Evolutionary conservation across 23 tunicate genomes (phyloP).

Genomic region (Phallusia fumigata): DNA sequence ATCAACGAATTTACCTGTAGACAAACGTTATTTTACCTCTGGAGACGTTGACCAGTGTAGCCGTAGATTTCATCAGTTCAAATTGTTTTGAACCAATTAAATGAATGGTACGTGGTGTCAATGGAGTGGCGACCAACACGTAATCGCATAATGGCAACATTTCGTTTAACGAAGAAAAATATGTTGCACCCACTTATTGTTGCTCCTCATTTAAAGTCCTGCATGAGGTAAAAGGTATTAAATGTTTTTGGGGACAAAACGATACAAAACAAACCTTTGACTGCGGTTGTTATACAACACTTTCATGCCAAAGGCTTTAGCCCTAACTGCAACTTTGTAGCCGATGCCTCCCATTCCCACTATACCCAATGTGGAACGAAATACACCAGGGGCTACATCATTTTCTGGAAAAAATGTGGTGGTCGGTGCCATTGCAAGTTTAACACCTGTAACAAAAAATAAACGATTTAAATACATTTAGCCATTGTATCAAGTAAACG

Average conservation of each 20-base stretch:
- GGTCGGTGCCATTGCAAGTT: constrained; percentile 23
- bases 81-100: constrained; percentile 66
- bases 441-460: constrained; percentile 7
- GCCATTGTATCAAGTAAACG: too few relatives aligned
- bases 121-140: constrained; percentile 45
- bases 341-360: constrained; percentile 96
- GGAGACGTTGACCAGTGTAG: constrained; percentile 62
- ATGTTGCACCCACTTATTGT: constrained; percentile 55
- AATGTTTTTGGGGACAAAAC: not conserved
- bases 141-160: constrained; percentile 92
- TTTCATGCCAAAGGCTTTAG: constrained; percentile 64
- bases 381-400: constrained; percentile 25
- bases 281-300: constrained; percentile 75
- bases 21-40: constrained; percentile 72
- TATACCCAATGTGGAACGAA: constrained; percentile 73
- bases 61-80: constrained; percentile 70
- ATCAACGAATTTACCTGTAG: too few relatives aligned
- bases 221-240: not conserved
- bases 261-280: constrained; percentile 28
- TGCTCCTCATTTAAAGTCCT: constrained; percentile 23
- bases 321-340: constrained; percentile 59
- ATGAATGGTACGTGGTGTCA: constrained; percentile 64
- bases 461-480: too few relatives aligned
- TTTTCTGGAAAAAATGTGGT: constrained; percentile 19
- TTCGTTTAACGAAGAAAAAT: constrained; percentile 47